Base-by-base conservation (phyloP, 1,140 invertebrate species). In the Drosophila nigrodunni region DNA sequence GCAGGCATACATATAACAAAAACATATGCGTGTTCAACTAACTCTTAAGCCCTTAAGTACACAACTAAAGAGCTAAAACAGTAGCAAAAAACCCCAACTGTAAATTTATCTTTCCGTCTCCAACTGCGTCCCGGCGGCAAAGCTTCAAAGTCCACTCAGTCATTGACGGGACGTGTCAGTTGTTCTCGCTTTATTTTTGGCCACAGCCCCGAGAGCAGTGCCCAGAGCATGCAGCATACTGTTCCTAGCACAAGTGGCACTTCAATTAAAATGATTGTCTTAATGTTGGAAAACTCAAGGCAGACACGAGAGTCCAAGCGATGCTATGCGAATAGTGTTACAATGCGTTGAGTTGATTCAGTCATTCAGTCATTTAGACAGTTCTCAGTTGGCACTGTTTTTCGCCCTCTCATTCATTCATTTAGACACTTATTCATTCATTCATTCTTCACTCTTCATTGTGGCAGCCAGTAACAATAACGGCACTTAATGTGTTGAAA, bases 261-360 rank as follows among this genome's bases (percentile, higher is more conserved):
- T 88, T 79, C 80, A 88, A 88, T 88, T 82, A 88, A 88, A 88
- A 88, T 88, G 80, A 88, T 88, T 88, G 83, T 88, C 85, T 82
- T 83, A 83, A 83, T 88, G 80, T 55, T 68, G 62, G 49, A 43
- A 67, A 70, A 54, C 55, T 39, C 55, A 30, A 60, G 46, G 21
- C 8, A 65, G 55, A 50, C 39, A 21, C 18, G 18, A 21, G 54
- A 13, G 37, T 46, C 77, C 25, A 49, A 74, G 76, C 47, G 47
- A 11, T 11, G 46, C 7, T 21, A 2, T 25, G 47, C 46, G n/a
- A 47, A 25, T 35, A 55, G 72, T 62, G 74, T 82, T 78, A 82
- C 67, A 83, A 67, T 50, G 69, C 77, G 71, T 70, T 72, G 59
- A 87, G 82, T 86, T 85, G 74, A 83, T 79, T 82, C 77, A 64